Base-by-base conservation (phyloP, 2,888 invertebrate genomes). In the Drosophila neotestacea region DNA sequence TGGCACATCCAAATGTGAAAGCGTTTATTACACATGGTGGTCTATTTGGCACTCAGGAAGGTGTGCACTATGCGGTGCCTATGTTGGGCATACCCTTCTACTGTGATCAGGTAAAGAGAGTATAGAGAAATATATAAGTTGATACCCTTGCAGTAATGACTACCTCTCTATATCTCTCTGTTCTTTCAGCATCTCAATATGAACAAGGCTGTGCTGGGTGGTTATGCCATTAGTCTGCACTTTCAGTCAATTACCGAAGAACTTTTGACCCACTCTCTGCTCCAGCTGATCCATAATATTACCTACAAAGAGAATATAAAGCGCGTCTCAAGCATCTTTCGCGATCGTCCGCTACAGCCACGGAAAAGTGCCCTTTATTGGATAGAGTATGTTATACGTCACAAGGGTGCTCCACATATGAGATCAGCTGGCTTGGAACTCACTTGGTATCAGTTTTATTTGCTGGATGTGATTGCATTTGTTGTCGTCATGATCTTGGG, bases 11-110 rank as follows among this genome's bases (percentile, higher is more conserved):
- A 0, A 92, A 93, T 70, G 80, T 93, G 0, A 92, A 92, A 67
- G 86, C 92, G 0, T 93, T 93, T 68, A 93, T 93, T 27, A 92
- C 93, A 0, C 93, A 93, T 62, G 93, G 93, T 6, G 93, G 92
- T 0, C 77, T 92, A 0, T 89, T 93, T 41, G 92, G 93, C 62
- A 92, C 92, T 0, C 93, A 93, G 72, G 93, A 93, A 67, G 92
- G 92, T 10, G 90, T 93, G 0, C 85, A 92, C 58, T 87, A 92
- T 70, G 92, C 90, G 2, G 92, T 93, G 1, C 93, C 93, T 6
- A 91, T 93, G 85, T 63, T 93, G 28, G 93, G 93, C 9, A 91
- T 93, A 4, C 93, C 93, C 39, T 81, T 93, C 54, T 93, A 90
- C 69, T 92, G 91, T 13, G 93, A 93, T 77, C 93, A 93, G 83